Evolutionary conservation across 2,113 vertebrate species (phyloP).

Genomic region (Lamprotornis superbus): DNA sequence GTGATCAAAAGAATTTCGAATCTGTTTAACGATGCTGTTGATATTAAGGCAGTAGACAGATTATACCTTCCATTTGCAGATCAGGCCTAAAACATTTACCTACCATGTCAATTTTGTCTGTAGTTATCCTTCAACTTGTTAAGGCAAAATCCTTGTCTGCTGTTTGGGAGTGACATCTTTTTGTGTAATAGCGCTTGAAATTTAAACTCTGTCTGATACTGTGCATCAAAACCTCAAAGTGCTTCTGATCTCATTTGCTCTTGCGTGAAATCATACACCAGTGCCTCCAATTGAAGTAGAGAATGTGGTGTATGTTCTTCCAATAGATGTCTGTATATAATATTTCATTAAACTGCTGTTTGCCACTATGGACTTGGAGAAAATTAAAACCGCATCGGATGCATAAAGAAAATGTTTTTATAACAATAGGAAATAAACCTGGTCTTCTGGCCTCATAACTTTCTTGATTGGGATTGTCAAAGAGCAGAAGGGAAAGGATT

Average conservation of each 20-base stretch:
- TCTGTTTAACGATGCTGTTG: not conserved
- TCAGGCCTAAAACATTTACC: not conserved
- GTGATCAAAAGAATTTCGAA: slow-evolving; percentile 10
- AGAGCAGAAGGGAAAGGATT: not conserved
- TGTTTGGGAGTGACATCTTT: not conserved
- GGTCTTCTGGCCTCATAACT: not conserved
- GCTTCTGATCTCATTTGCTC: not conserved
- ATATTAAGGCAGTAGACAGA: not conserved
- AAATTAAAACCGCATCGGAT: not conserved
- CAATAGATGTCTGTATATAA: not conserved
- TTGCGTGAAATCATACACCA: not conserved
- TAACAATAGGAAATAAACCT: not conserved
- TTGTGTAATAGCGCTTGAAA: not conserved
- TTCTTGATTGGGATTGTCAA: not conserved
- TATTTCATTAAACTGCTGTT: not conserved
- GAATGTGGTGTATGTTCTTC: not conserved
- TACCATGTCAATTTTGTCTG: not conserved
- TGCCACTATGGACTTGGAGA: not conserved
- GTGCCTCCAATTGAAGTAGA: not conserved
- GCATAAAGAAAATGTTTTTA: not conserved
- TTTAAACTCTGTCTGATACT: not conserved
- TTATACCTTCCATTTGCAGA: not conserved
- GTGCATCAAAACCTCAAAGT: not conserved
- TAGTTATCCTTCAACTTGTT: not conserved
- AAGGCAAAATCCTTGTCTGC: not conserved